Evolutionary conservation across 2,113 vertebrate genomes (phyloP).

Genomic region (Nematolebias whitei): DNA sequence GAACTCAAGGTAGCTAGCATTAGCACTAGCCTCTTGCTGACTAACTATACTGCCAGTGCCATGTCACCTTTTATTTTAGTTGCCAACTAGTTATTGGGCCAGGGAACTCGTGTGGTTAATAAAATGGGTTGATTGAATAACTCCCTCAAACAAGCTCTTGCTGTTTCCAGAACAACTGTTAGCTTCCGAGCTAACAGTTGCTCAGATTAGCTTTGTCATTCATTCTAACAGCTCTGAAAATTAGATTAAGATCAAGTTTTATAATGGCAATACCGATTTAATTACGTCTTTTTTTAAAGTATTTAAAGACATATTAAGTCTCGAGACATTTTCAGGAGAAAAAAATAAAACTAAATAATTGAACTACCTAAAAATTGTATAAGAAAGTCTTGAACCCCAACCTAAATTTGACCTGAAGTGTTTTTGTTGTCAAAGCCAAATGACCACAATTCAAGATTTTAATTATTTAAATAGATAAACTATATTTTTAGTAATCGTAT

Average conservation of each 20-base stretch:
- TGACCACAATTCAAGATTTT: background rate
- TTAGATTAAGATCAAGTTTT: too few species aligned
- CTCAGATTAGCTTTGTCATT: constrained; percentile 76
- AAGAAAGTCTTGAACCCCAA: too few species aligned
- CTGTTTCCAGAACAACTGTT: background rate
- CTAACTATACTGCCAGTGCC: constrained; percentile 5
- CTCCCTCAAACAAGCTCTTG: too few species aligned
- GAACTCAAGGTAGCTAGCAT: constrained; percentile 83
- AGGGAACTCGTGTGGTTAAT: accelerated
- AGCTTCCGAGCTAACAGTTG: constrained; percentile 31
- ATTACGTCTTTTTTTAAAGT: too few species aligned
- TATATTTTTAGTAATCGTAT: too few species aligned
- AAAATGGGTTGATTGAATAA: accelerated
- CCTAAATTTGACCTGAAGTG: background rate
- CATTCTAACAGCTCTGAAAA: constrained; percentile 38
- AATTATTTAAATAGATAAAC: background rate
- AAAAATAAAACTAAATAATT: too few species aligned
- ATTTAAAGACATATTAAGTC: too few species aligned
- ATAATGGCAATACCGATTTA: too few species aligned
- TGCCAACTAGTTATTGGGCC: background rate
- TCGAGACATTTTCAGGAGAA: too few species aligned
- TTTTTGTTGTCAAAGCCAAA: background rate
- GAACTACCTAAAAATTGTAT: too few species aligned
- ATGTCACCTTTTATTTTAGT: background rate
- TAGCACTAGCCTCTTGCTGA: constrained; percentile 54